phyloP scores from a whole-genome alignment of 2,113 vertebrate genomes.

The Meleagris gallopavo region DNA sequence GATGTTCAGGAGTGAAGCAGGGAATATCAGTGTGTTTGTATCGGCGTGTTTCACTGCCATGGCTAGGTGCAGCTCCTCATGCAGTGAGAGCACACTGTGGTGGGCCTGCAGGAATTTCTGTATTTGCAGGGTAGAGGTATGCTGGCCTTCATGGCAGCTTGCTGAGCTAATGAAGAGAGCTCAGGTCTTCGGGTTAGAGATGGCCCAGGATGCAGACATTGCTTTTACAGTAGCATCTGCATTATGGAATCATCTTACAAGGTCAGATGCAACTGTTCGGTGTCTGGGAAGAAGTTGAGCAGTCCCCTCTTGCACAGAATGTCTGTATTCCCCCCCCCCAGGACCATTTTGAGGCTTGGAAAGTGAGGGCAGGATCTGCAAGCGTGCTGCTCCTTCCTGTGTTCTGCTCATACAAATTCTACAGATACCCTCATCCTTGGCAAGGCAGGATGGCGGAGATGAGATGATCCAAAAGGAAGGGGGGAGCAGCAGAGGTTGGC shows the following conservation, averaged over 20 bases:
- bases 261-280: neutral
- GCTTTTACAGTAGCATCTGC: neutral
- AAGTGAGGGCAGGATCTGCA: neutral
- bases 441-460: neutral
- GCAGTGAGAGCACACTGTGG: neutral
- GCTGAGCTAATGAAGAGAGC: neutral
- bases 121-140: neutral
- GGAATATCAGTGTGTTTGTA: neutral
- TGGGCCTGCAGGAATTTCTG: accelerated
- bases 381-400: neutral
- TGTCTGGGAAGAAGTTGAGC: neutral
- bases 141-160: too few species aligned
- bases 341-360: neutral
- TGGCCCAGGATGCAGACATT: neutral
- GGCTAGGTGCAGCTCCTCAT: neutral
- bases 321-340: neutral
- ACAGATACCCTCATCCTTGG: neutral
- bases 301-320: neutral
- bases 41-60: neutral
- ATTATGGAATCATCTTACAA: neutral
- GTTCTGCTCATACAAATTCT: neutral
- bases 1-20: neutral
- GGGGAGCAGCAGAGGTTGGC: neutral
- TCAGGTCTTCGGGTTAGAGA: neutral
- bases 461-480: neutral